Base-by-base conservation (phyloP, 2,888 invertebrate genomes). In the Drosophila quinaria region DNA sequence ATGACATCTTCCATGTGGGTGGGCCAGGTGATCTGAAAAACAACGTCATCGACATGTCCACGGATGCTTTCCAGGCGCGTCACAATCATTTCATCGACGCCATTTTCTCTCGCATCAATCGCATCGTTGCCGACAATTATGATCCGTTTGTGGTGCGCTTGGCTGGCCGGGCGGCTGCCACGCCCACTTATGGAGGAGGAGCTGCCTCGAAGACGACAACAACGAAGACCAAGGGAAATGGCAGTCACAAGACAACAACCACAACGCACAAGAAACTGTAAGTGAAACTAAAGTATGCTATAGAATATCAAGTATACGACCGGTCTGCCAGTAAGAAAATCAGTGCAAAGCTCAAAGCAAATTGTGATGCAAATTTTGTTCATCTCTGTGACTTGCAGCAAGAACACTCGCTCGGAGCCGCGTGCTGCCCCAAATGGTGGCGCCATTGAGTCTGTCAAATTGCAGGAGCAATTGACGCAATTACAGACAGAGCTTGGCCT, bases 11-110 rank as follows among this genome's bases (percentile, higher is more conserved):
- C 15, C 58, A 73, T 51, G 70, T 60, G 47, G 42, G 42, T 50
- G 59, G 59, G 31, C 55, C 76, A 91, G 91, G 92, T 87, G 90
- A 87, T 76, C 86, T 91, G 78, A 92, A 91, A 78, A 92, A 91
- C 81, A 91, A 93, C 80, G 90, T 91, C 80, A 93, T 91, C 76
- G 93, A 91, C 76, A 92, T 90, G 92, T 90, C 87, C 49, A 90
- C 82, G 74, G 90, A 89, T 74, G 91, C 90, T 56, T 96, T 75
- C 95, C 97, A 39, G 95, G 94, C 96, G 55, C 97, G 97, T 90
- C 97, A 97, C 93, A 97, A 97, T 93, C 94, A 96, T 79, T 97
- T 97, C 92, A 96, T 97, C 63, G 97, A 97, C 93, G 96, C 95
- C 83, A 96, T 97, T 79, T 94, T 97, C 74, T 95, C 95, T 64